Evolutionary conservation across 1,140 invertebrate genomes (phyloP).

Genomic region (Papilio polytes): DNA sequence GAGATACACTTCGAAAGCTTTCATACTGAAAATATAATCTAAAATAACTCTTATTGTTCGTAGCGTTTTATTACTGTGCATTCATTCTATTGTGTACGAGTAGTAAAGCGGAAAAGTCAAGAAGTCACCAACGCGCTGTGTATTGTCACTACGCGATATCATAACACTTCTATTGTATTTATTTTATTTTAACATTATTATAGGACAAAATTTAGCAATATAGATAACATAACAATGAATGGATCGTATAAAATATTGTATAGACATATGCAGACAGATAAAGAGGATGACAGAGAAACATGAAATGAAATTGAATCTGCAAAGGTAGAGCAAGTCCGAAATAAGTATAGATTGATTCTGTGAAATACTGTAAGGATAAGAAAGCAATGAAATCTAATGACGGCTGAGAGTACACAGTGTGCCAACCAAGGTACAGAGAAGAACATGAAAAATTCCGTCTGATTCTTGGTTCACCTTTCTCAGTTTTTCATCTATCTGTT

Average conservation of each 20-base stretch:
- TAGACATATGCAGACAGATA: too few relatives aligned
- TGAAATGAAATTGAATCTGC: background rate
- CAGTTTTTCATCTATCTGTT: too few relatives aligned
- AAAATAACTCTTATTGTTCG: constrained; percentile 26
- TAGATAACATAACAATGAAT: background rate
- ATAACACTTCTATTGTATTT: constrained; percentile 19
- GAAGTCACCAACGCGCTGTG: constrained; percentile 2
- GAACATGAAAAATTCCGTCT: too few relatives aligned
- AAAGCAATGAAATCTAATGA: too few relatives aligned
- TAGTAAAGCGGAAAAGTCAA: constrained; percentile 26
- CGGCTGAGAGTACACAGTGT: too few relatives aligned
- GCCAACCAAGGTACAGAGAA: too few relatives aligned
- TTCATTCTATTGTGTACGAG: constrained; percentile 3
- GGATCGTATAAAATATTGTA: background rate
- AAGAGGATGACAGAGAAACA: background rate
- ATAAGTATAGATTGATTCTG: too few relatives aligned
- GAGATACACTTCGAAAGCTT: constrained; percentile 1
- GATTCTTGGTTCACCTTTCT: too few relatives aligned
- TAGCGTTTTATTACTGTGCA: constrained; percentile 27
- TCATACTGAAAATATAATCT: constrained; percentile 16
- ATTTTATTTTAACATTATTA: background rate
- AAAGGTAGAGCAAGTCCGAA: too few relatives aligned
- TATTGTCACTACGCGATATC: constrained; percentile 18
- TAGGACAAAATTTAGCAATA: background rate
- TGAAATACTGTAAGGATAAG: too few relatives aligned